A percentile compares a stretch with the other conserved stretches of the same genome.
phyloP scores from a whole-genome alignment of 1,140 invertebrate species.

The Brachionus koreanus region DNA sequence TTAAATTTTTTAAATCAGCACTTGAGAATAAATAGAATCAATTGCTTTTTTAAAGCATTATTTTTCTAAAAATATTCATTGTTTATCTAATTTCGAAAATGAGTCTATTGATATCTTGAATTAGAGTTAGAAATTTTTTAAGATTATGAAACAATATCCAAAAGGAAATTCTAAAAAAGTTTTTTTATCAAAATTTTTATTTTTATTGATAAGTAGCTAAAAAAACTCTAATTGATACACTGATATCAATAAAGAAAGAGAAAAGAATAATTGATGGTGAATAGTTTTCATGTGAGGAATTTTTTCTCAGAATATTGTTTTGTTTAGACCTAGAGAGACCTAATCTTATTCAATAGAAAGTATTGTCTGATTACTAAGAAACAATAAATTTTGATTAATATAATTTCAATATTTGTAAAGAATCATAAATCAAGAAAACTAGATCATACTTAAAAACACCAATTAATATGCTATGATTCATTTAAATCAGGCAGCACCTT shows the following conservation, averaged over 20 bases:
- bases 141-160: slow-evolving; percentile 3
- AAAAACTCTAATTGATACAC: not conserved
- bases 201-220: not conserved
- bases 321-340: not conserved
- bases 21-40: not conserved
- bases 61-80: not conserved
- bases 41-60: not conserved
- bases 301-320: not conserved
- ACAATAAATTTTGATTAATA: not conserved
- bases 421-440: not conserved
- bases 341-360: not conserved
- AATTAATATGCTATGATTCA: not conserved
- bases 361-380: not conserved
- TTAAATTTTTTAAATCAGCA: not conserved
- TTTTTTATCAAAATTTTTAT: not conserved
- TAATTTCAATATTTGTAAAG: not conserved
- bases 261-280: not conserved
- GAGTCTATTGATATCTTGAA: not conserved
- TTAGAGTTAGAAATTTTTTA: not conserved
- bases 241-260: not conserved
- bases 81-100: not conserved
- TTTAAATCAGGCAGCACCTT: not conserved
- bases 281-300: not conserved
- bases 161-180: not conserved
- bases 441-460: not conserved